These are phyloP conservation scores for Synanthedon formicaeformis DNA, from an alignment of 2,888 invertebrate genomes.

Conservation along the genomic window DNA sequence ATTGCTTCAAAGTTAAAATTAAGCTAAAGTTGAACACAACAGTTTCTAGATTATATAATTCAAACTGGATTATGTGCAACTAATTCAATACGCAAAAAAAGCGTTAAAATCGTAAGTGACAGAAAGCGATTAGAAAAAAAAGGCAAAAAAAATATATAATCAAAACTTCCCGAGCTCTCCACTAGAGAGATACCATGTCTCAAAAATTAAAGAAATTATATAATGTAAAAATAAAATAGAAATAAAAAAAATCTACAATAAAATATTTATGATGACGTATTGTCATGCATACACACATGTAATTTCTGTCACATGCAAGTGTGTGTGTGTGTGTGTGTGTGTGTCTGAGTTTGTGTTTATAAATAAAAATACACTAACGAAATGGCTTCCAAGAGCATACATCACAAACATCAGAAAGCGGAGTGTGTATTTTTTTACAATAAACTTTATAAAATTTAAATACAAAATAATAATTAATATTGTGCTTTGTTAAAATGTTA, in stretches of 20 bases:
- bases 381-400: conserved; percentile 8
- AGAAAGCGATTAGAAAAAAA: conserved; percentile 38
- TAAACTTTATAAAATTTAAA: background rate
- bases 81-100: conserved; percentile 23
- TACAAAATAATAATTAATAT: conserved; percentile 10
- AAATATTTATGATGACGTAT: conserved; percentile 30
- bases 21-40: conserved; percentile 2
- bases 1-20: too few species aligned
- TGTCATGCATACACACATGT: conserved; percentile 54
- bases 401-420: conserved; percentile 10
- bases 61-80: conserved; percentile 28
- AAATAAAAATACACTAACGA: background rate
- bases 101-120: conserved; percentile 44
- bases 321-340: background rate
- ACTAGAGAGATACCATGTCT: conserved; percentile 56
- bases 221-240: conserved; percentile 27
- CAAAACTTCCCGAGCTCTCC: conserved; percentile 67
- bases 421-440: conserved; percentile 1
- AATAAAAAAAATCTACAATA: conserved; percentile 10
- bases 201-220: conserved; percentile 3
- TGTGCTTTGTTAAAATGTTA: conserved; percentile 33
- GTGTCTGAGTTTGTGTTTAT: background rate
- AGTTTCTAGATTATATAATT: conserved; percentile 5
- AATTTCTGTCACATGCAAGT: conserved; percentile 57
- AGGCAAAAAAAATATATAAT: conserved; percentile 21